Evolutionary conservation across 2,797 vertebrate species (phyloP), one percentile per base, ranked within the genome.

Genomic region (Gymnopithys bicolor): DNA sequence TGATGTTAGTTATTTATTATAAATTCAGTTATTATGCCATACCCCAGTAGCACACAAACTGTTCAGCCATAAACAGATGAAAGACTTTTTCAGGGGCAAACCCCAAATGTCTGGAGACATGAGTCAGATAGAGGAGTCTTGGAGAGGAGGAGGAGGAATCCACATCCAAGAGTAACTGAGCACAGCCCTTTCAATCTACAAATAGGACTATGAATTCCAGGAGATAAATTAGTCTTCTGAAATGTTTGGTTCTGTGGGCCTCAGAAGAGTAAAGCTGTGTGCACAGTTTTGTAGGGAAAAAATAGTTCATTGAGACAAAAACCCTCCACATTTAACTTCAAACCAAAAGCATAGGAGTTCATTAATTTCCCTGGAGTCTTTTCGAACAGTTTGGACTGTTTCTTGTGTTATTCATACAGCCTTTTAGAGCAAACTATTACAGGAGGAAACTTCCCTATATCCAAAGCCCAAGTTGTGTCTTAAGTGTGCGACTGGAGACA

Each of bases 61-160:
- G 89, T 82, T 96, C 95, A 95, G 24, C 85, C 91, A 94, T 74
- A 79, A 96, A 92, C 87, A 91, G 92, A 96, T 94, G 89, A 92
- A 89, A 95, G 82, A 86, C 73, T 88, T 93, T 73, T 94, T 71
- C 76, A 91, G 91, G 95, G 93, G 67, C 52, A 81, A 91, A 59
- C 35, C 58, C 41, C 59, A 22, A 64, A 68, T 0, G 74, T 90
- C 89, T 95, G 76, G 94, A 93, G 91, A 94, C 59, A 2, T 70
- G 83, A 93, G 59, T 82, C 89, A 92, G 73, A 93, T n/a, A 87
- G 59, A 5, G 0, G 78, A 87, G 85, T 30, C 80, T 60, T 59
- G 66, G 77, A 94, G 67, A 84, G 66, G 62, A 95, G 89, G 62
- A 93, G 87, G 79, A 94, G 73, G 77, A 88, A 87, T 78, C 77